A percentile compares a stretch with the other conserved stretches of the same genome.
phyloP scores from a whole-genome alignment of 2,888 invertebrate species.

The Ochropleura plecta region DNA sequence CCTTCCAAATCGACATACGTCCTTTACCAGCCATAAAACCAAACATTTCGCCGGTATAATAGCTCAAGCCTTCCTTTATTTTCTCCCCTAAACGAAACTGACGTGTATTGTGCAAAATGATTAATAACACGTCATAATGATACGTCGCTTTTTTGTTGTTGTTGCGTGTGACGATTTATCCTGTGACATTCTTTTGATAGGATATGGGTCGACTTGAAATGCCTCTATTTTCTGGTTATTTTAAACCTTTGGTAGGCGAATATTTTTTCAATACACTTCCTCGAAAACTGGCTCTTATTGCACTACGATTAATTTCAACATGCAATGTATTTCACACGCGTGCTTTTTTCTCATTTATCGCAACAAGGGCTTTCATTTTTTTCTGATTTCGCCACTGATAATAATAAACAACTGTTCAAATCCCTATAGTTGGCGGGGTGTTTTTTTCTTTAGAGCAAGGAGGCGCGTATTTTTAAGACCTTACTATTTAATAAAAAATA shows the following conservation, averaged over 20 bases:
- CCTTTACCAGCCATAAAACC: conserved; percentile 73
- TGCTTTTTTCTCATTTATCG: too few relatives aligned
- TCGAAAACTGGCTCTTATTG: too few relatives aligned
- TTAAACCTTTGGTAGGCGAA: conserved; percentile 22
- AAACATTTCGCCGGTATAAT: conserved; percentile 82
- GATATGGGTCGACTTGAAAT: conserved; percentile 77
- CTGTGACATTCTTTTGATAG: conserved; percentile 82
- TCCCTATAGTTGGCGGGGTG: too few relatives aligned
- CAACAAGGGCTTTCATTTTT: too few relatives aligned
- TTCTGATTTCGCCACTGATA: too few relatives aligned
- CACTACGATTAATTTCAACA: too few relatives aligned
- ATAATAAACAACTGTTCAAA: too few relatives aligned
- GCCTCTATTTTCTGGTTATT: conserved; percentile 53
- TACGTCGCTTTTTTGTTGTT: conserved; percentile 80
- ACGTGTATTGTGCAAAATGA: conserved; percentile 87
- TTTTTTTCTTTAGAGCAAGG: too few relatives aligned
- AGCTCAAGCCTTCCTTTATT: conserved; percentile 83
- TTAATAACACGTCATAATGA: conserved; percentile 86
- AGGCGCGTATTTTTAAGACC: too few relatives aligned
- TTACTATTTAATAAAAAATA: too few relatives aligned
- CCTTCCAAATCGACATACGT: conserved; percentile 57
- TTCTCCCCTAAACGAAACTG: conserved; percentile 77
- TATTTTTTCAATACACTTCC: conserved; percentile 7
- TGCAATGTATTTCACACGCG: too few relatives aligned
- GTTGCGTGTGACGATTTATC: conserved; percentile 68